Evolutionary conservation across 53 echinoderm and acorn worm species (phyloP).

Genomic region (Paelopatides confundens): DNA sequence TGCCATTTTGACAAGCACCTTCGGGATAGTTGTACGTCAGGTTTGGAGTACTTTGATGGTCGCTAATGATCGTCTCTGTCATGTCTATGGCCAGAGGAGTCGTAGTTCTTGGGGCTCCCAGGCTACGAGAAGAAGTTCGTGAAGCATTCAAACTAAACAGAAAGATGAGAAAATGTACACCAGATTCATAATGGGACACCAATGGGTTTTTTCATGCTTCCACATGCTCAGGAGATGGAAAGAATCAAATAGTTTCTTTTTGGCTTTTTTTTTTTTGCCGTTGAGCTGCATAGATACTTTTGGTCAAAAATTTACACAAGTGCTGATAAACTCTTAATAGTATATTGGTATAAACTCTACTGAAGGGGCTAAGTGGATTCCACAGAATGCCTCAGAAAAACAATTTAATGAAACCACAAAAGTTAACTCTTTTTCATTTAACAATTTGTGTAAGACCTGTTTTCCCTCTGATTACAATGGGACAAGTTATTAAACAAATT

Average conservation of each 20-base stretch:
- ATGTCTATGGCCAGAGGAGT: constrained; percentile 94
- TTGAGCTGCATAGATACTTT: no score
- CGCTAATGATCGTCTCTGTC: constrained; percentile 88
- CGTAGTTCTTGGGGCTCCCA: constrained; percentile 96
- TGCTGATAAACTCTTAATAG: no score
- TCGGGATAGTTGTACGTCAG: constrained; percentile 63
- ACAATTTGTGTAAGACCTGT: no score
- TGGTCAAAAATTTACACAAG: no score
- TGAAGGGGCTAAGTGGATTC: no score
- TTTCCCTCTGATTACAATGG: no score
- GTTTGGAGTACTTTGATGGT: constrained; percentile 94
- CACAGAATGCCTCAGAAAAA: no score
- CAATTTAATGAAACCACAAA: no score
- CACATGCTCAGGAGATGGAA: neutral
- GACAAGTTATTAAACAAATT: no score
- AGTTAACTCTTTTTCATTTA: no score
- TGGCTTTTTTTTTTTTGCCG: neutral
- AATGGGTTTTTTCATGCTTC: neutral
- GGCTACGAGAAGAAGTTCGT: constrained; percentile 91
- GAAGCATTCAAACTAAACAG: constrained; percentile 78
- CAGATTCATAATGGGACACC: neutral
- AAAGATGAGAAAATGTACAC: neutral
- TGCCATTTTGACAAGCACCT: constrained; percentile 73
- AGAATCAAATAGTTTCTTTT: neutral
- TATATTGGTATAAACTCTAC: no score